Conservation (phyloP, 2,797 vertebrate species). For the Agapornis canus region DNA sequence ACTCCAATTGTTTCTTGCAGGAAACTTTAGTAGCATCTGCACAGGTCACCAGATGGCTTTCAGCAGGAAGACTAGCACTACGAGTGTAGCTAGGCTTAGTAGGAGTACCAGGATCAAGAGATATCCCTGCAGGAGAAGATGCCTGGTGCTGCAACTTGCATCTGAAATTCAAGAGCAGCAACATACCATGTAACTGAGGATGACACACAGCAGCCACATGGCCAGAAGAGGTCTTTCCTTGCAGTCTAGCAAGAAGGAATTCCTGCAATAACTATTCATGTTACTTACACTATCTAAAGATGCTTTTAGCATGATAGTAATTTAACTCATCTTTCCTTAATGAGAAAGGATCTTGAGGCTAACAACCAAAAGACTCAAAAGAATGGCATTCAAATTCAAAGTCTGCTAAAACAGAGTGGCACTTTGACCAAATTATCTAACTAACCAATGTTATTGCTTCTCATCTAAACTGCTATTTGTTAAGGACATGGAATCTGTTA, state of each 20-base stretch:
- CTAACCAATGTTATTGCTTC: not conserved
- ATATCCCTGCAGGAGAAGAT: conserved; percentile 64
- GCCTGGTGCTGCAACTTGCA: conserved; percentile 87
- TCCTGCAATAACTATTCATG: not conserved
- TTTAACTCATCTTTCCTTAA: not conserved
- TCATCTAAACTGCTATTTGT: not conserved
- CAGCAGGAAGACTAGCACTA: conserved; percentile 79
- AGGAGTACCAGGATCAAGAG: conserved; percentile 80
- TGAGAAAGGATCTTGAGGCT: not conserved
- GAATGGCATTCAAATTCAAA: not conserved
- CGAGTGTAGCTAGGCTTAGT: conserved; percentile 75
- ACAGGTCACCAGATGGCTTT: conserved; percentile 74
- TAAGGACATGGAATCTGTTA: not conserved
- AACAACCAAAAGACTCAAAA: not conserved
- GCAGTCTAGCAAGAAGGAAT: not conserved
- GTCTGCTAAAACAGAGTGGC: not conserved
- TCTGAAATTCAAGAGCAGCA: conserved; percentile 75
- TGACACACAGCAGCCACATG: not conserved
- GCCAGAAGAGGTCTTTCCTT: not conserved
- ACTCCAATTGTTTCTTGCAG: conserved; percentile 82
- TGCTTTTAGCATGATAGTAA: not conserved
- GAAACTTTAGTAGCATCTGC: conserved; percentile 87
- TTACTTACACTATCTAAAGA: not conserved
- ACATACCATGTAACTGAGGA: not conserved
- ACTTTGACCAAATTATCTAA: not conserved